Evolutionary conservation across 2,888 invertebrate species (phyloP).

Genomic region (Halictus ligatus): DNA sequence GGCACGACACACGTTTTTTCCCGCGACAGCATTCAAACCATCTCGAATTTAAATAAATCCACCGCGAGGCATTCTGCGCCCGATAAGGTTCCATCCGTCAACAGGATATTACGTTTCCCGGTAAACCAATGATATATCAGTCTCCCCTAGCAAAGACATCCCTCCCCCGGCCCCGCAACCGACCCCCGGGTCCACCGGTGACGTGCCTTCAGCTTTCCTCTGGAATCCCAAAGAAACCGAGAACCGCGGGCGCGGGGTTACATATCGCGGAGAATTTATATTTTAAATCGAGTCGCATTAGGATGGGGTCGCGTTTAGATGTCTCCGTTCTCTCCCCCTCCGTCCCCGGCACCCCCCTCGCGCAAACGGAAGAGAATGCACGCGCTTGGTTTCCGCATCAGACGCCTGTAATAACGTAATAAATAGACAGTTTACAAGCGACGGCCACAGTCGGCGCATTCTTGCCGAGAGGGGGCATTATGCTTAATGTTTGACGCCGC

Average conservation of each 20-base stretch:
- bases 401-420: conserved; percentile 81
- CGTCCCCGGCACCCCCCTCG: not conserved
- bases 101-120: conserved; percentile 58
- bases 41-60: conserved; percentile 45
- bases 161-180: not conserved
- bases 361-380: conserved; percentile 52
- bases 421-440: conserved; percentile 80
- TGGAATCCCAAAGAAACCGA: conserved; percentile 75
- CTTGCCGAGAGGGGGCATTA: conserved; percentile 71
- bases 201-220: conserved; percentile 52
- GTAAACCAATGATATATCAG: conserved; percentile 65
- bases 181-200: not conserved
- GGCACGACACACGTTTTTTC: not conserved
- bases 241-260: conserved; percentile 56
- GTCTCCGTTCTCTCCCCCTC: conserved; percentile 38
- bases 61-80: conserved; percentile 33
- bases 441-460: conserved; percentile 73
- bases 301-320: conserved; percentile 66
- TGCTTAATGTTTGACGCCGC: conserved; percentile 79
- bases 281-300: conserved; percentile 81
- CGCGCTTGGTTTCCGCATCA: conserved; percentile 74
- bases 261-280: conserved; percentile 80
- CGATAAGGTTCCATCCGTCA: conserved; percentile 60
- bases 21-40: conserved; percentile 16
- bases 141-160: conserved; percentile 41